phyloP scores from a whole-genome alignment of 2,113 vertebrate species.

The Centrocercus urophasianus region DNA sequence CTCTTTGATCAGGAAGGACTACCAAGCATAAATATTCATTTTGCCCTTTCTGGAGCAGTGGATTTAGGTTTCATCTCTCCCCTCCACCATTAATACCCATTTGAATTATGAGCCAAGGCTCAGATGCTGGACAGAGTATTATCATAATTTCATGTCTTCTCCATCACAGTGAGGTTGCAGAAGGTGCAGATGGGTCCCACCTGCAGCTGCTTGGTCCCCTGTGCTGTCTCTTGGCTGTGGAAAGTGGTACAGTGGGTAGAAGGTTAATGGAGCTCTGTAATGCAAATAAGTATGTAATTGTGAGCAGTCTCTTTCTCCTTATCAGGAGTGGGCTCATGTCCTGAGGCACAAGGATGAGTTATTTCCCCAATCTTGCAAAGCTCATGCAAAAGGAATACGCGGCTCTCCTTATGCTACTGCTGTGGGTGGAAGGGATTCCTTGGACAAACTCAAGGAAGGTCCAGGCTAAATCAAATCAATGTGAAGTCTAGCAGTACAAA shows the following conservation, averaged over 20 bases:
- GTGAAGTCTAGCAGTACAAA: not conserved
- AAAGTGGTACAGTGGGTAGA: not conserved
- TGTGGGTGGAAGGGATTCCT: not conserved
- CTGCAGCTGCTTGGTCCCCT: not conserved
- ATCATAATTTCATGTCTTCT: not conserved
- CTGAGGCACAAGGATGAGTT: not conserved
- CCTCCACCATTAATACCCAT: not conserved
- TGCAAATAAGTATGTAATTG: not conserved
- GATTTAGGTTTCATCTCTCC: not conserved
- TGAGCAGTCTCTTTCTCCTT: not conserved
- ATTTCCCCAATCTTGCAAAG: not conserved
- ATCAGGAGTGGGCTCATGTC: not conserved
- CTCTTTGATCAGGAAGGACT: not conserved
- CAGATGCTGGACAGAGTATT: not conserved
- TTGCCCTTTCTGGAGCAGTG: not conserved
- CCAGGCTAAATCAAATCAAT: not conserved
- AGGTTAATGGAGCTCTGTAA: not conserved
- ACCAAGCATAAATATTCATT: not conserved
- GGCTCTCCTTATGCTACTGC: not conserved
- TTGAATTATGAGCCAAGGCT: not conserved
- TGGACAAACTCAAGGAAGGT: not conserved
- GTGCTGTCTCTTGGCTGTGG: not conserved
- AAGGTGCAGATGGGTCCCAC: not conserved
- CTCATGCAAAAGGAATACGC: fast-evolving
- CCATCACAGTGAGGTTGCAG: not conserved